Percentiles rank a stretch among this genome's conserved stretches.
These are phyloP conservation scores for Bombus cullumanus DNA, from an alignment of 1,140 invertebrate species.

Conservation along the genomic window DNA sequence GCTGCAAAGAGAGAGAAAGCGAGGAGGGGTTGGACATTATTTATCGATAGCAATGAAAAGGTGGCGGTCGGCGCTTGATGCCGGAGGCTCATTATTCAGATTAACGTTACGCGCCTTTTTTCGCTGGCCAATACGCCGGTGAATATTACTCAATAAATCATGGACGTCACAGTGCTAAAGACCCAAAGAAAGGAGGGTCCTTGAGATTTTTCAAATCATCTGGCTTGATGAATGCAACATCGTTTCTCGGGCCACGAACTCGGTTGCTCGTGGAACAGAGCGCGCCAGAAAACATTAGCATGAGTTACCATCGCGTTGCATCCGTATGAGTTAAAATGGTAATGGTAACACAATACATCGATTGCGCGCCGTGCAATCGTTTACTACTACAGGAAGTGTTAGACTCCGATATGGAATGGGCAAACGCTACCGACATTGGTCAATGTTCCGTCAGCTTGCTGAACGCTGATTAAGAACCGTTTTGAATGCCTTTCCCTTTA, in stretches of 20 bases:
- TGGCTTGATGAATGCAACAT: constrained; percentile 70
- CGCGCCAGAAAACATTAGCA: constrained; percentile 65
- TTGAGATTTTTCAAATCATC: constrained; percentile 71
- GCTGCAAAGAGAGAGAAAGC: background rate
- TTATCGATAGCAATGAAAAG: constrained; percentile 72
- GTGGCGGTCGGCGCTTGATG: constrained; percentile 69
- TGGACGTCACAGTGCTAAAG: constrained; percentile 70
- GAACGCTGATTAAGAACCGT: constrained; percentile 8
- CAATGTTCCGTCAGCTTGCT: background rate
- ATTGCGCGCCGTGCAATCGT: constrained; percentile 42
- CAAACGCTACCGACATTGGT: constrained; percentile 4
- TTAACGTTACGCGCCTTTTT: constrained; percentile 71
- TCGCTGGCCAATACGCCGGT: constrained; percentile 67
- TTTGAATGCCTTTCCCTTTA: background rate
- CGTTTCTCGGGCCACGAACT: constrained; percentile 66
- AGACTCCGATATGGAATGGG: constrained; percentile 6
- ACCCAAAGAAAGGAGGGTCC: constrained; percentile 70
- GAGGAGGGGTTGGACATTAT: constrained; percentile 61
- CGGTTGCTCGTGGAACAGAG: constrained; percentile 27
- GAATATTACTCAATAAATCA: constrained; percentile 71
- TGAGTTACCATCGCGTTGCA: constrained; percentile 63
- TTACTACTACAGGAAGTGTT: constrained; percentile 39
- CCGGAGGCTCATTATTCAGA: constrained; percentile 70
- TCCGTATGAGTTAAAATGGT: constrained; percentile 68
- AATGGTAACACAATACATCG: constrained; percentile 66